These are phyloP conservation scores for Alethe diademata DNA, from an alignment of 2,113 vertebrate species.

Conservation along the genomic window DNA sequence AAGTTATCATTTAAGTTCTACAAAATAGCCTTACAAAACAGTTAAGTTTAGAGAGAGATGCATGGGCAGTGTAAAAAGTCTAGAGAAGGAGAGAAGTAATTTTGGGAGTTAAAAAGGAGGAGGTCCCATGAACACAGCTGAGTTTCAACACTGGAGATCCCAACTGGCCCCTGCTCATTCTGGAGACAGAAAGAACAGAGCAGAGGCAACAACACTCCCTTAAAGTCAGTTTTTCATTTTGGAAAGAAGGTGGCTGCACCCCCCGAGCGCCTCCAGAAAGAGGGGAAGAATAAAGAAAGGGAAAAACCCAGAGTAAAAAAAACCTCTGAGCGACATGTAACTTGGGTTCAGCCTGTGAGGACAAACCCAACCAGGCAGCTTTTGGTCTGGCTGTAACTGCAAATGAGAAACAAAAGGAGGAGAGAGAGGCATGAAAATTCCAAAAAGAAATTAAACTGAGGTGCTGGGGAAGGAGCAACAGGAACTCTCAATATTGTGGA, in stretches of 20 bases:
- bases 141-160: not conserved
- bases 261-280: not conserved
- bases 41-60: not conserved
- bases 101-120: not conserved
- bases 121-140: not conserved
- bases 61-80: not conserved
- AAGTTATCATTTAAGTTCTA: not conserved
- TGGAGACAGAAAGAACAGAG: not conserved
- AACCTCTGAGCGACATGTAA: not conserved
- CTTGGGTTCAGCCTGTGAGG: not conserved
- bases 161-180: rapidly evolving
- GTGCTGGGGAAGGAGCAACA: not conserved
- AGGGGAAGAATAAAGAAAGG: not conserved
- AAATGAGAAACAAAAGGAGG: not conserved
- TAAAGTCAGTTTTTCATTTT: not conserved
- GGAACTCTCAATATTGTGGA: not conserved
- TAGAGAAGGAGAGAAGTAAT: not conserved
- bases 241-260: not conserved
- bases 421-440: not conserved
- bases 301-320: not conserved
- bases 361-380: not conserved
- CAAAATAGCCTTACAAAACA: not conserved
- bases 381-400: not conserved
- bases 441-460: not conserved
- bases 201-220: not conserved